Evolutionary conservation across 2,888 invertebrate species (phyloP), one percentile per base, ranked within the genome.

Genomic region (Pachliopta kotzebuea): DNA sequence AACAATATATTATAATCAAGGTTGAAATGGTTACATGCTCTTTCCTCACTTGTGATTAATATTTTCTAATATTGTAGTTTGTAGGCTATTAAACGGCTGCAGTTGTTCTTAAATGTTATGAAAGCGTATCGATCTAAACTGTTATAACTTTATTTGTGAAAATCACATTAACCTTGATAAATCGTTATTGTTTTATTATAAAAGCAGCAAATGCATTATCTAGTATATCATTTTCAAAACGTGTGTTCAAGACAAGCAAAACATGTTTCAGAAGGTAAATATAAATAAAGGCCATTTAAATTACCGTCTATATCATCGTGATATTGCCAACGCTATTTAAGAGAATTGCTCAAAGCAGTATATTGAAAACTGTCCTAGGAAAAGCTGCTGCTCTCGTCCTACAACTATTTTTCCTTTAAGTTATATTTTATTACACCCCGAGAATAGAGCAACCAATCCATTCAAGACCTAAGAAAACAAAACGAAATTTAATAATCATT

Each of bases 11-110:
- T 4, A 21, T 18, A 18, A 57, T 45, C 57, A 45, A 57, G 57
- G 57, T 45, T 57, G 8, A 18, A n/a, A 18, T 57, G 57, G 45
- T 57, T 57, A 45, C 45, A 57, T 21, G 50, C 9, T 45, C 18
- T 45, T 45, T 45, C n/a, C 52, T 21, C 52, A 52, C 23, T 4
- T 24, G 26, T 54, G 18, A 54, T 52, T 54, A 24, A 11, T 26
- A 26, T 54, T 26, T 54, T 54, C 50, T 52, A 52, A 21, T 21
- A 52, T 21, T 52, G 21, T 21, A 52, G 50, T 21, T 21, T 52
- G 20, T 9, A 9, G 21, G 52, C 14, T 23, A 21, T 52, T 52
- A 23, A 52, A 52, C 21, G 23, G 20, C 14, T n/a, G 18, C 45
- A 6, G n/a, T 37, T 37, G 14, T 37, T 11, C 14, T 11, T 45